Evolutionary conservation across 2,888 invertebrate genomes (phyloP).

Genomic region (Macroteleia sp.): DNA sequence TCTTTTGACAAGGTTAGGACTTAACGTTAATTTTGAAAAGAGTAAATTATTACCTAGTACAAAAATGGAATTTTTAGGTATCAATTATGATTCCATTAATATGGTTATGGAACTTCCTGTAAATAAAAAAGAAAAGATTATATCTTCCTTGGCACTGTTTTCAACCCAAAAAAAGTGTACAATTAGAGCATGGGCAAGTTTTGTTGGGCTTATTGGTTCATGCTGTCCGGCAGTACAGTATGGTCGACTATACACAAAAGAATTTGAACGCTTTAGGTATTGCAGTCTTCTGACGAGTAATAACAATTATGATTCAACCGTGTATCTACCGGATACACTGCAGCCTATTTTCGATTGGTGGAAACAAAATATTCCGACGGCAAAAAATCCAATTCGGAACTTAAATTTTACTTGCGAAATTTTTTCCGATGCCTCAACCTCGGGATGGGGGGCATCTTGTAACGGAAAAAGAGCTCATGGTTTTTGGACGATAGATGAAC

Average conservation of each 20-base stretch:
- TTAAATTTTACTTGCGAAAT: conserved; percentile 31
- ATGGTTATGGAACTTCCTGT: conserved; percentile 9
- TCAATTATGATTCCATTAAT: conserved; percentile 4
- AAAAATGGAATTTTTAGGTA: conserved; percentile 8
- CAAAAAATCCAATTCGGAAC: conserved; percentile 6
- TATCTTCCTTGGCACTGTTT: conserved; percentile 2
- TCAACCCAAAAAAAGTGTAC: neutral
- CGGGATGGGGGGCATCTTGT: conserved; percentile 46
- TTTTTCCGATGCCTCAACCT: conserved; percentile 43
- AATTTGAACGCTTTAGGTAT: conserved; percentile 18
- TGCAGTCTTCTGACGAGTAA: neutral
- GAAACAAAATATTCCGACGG: neutral
- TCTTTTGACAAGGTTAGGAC: neutral
- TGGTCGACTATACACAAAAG: conserved; percentile 15
- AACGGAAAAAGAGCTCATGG: conserved; percentile 14
- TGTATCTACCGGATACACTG: neutral
- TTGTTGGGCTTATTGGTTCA: conserved; percentile 22
- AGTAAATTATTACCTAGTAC: neutral
- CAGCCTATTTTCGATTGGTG: neutral
- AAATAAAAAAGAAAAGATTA: neutral
- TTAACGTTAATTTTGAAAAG: conserved; percentile 5
- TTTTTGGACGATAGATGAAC: conserved; percentile 30
- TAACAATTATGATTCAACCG: conserved; percentile 12
- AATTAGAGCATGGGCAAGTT: conserved; percentile 13
- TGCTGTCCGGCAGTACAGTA: conserved; percentile 31